Percentiles rank a stretch among this genome's conserved stretches.
Evolutionary conservation across 1,140 invertebrate genomes (phyloP).

Genomic region (Neodiprion virginianus): DNA sequence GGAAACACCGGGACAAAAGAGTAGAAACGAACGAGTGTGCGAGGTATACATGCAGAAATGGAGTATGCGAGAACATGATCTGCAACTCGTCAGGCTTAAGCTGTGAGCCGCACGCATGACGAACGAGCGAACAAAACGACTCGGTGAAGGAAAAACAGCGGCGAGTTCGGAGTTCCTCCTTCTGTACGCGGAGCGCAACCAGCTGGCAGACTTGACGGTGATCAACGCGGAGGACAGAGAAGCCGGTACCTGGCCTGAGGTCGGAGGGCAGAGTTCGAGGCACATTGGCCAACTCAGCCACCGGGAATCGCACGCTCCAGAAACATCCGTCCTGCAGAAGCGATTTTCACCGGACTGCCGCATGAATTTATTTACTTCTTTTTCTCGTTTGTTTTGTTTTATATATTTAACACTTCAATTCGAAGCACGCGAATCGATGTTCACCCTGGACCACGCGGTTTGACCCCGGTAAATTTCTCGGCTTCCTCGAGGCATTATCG

Average conservation of each 20-base stretch:
- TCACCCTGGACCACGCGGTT: background rate
- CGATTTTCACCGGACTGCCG: too few relatives aligned
- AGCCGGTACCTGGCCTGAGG: background rate
- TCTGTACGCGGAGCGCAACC: background rate
- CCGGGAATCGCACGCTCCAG: slow-evolving; percentile 6
- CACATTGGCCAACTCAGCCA: slow-evolving; percentile 4
- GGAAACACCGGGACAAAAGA: background rate
- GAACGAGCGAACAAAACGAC: too few relatives aligned
- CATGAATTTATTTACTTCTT: background rate
- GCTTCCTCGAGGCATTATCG: background rate
- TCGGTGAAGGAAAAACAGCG: too few relatives aligned
- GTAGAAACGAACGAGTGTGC: background rate
- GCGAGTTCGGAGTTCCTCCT: too few relatives aligned
- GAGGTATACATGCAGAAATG: too few relatives aligned
- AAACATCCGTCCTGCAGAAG: background rate
- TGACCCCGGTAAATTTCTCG: background rate
- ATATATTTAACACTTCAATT: too few relatives aligned
- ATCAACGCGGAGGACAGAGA: background rate
- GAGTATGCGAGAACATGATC: too few relatives aligned
- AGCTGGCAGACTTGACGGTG: background rate
- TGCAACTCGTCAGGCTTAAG: too few relatives aligned
- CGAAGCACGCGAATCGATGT: too few relatives aligned
- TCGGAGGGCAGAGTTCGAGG: slow-evolving; percentile 3
- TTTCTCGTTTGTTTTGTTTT: background rate
- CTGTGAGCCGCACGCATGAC: too few relatives aligned